Evolutionary conservation across 2,113 vertebrate species (phyloP).

Genomic region (mouse (Mus musculus)): DNA sequence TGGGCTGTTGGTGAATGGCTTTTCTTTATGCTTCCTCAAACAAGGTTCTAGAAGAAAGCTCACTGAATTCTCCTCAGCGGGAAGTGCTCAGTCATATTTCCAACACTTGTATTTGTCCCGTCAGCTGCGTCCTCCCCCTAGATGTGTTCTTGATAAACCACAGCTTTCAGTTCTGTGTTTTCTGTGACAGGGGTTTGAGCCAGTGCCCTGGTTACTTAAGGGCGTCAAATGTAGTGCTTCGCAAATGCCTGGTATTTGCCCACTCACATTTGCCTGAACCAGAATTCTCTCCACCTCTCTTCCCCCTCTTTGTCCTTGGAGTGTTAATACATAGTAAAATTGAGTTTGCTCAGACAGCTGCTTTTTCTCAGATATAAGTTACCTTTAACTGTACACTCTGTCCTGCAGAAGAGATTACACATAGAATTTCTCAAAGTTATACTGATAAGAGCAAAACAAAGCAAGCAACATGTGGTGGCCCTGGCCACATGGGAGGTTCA

Average conservation of each 20-base stretch:
- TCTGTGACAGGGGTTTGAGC: constrained; percentile 3
- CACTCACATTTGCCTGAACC: not conserved
- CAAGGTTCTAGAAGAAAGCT: constrained; percentile 55
- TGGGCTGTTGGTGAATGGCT: constrained; percentile 33
- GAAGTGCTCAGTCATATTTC: constrained; percentile 41
- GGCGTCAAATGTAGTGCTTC: not conserved
- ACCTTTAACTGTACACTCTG: not conserved
- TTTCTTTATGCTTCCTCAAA: constrained; percentile 50
- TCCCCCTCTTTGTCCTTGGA: not conserved
- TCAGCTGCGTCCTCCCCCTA: not conserved
- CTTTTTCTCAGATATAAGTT: constrained; percentile 7
- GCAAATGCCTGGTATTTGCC: not conserved
- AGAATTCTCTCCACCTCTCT: not conserved
- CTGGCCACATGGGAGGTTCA: not conserved
- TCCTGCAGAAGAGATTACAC: not conserved
- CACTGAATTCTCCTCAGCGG: constrained; percentile 1
- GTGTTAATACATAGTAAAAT: not conserved
- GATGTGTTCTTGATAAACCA: not conserved
- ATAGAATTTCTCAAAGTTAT: not conserved
- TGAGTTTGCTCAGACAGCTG: not conserved
- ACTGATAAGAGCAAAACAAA: not conserved
- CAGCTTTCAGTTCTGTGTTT: constrained; percentile 21
- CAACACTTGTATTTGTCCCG: not conserved
- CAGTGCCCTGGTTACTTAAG: constrained; percentile 7
- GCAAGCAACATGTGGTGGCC: not conserved